Evolutionary conservation across 2,888 invertebrate genomes (phyloP).

Genomic region (Lasioglossum marginatum): DNA sequence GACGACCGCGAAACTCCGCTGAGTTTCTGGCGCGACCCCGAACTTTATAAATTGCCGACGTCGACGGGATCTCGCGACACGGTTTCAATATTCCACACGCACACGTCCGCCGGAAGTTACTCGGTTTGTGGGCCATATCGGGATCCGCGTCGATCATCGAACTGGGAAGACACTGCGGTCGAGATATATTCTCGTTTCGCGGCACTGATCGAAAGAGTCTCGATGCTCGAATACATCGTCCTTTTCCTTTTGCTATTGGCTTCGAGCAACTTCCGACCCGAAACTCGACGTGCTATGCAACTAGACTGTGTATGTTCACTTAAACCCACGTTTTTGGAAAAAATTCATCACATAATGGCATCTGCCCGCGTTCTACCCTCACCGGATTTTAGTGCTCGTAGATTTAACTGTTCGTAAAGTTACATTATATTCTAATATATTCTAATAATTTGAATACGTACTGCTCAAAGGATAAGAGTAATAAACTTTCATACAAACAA

Average conservation of each 20-base stretch:
- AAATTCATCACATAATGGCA: not conserved
- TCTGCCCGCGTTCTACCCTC: not conserved
- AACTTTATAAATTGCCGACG: slow-evolving; percentile 33
- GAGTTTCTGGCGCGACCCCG: slow-evolving; percentile 10
- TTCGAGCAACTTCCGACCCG: not conserved
- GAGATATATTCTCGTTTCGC: slow-evolving; percentile 31
- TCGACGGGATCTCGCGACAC: slow-evolving; percentile 26
- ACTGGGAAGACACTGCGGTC: slow-evolving; percentile 24
- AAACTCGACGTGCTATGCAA: not conserved
- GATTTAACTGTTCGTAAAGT: too few species aligned
- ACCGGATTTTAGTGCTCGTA: too few species aligned
- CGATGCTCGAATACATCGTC: not conserved
- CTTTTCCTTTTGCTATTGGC: not conserved
- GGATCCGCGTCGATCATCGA: slow-evolving; percentile 35
- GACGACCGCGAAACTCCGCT: slow-evolving; percentile 19
- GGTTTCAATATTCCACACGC: slow-evolving; percentile 46
- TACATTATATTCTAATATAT: too few species aligned
- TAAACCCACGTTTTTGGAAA: not conserved
- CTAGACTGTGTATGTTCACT: not conserved
- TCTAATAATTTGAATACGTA: too few species aligned
- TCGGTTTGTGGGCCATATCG: slow-evolving; percentile 31
- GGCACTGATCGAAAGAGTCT: slow-evolving; percentile 1
- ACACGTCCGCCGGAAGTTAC: slow-evolving; percentile 39
- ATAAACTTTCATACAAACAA: not conserved
- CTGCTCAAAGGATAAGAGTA: too few species aligned